Percentiles rank a stretch among this genome's conserved stretches.
phyloP scores from a whole-genome alignment of 2,888 invertebrate species.

The Ormyrus labotus region DNA sequence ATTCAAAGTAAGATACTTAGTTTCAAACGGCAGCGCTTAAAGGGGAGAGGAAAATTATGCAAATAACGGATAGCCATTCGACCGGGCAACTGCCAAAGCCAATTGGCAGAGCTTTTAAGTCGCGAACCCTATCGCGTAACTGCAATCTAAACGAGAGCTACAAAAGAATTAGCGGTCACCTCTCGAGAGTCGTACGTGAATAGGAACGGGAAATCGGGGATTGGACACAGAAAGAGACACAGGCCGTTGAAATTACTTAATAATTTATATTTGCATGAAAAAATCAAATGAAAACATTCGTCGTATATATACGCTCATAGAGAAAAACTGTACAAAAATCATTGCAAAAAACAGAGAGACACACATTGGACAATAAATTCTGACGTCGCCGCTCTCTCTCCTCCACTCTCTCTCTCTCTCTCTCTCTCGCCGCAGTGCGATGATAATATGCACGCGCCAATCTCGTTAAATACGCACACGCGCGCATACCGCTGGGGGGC shows the following conservation, averaged over 20 bases:
- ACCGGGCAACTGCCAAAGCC: too few relatives aligned
- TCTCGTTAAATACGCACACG: neutral
- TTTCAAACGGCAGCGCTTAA: too few relatives aligned
- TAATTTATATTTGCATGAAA: constrained; percentile 42
- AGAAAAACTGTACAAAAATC: constrained; percentile 41
- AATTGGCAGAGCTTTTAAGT: too few relatives aligned
- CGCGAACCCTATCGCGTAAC: too few relatives aligned
- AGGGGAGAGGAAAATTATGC: too few relatives aligned
- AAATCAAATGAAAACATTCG: constrained; percentile 36
- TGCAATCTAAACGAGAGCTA: too few relatives aligned
- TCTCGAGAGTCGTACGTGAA: too few relatives aligned
- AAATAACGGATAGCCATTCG: too few relatives aligned
- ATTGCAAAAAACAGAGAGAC: constrained; percentile 17
- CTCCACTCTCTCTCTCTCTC: neutral
- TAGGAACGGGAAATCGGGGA: too few relatives aligned
- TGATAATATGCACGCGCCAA: constrained; percentile 9
- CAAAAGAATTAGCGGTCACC: too few relatives aligned
- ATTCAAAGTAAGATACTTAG: too few relatives aligned
- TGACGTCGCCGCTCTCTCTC: neutral
- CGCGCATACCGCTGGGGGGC: neutral
- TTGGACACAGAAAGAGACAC: too few relatives aligned
- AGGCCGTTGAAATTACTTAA: neutral
- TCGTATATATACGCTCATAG: constrained; percentile 6
- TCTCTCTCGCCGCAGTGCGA: neutral
- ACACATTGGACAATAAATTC: neutral